Percentiles rank a stretch among this genome's conserved stretches.
phyloP scores from a whole-genome alignment of 1,140 invertebrate species.

The Heliothis virescens region DNA sequence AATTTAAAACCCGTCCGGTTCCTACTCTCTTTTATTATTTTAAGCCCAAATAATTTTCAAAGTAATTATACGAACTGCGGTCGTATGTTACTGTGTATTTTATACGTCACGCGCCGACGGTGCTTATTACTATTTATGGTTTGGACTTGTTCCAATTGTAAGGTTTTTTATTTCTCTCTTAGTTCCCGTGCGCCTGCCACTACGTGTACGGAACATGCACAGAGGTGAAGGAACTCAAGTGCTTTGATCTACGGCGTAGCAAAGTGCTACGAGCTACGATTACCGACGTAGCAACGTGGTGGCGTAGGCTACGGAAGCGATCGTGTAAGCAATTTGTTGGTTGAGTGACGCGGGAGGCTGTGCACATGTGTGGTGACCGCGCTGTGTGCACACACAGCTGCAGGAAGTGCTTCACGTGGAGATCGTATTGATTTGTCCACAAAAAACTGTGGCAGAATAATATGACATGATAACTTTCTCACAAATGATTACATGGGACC shows the following conservation, averaged over 20 bases:
- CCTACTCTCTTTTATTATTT: background rate
- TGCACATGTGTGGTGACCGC: too few relatives aligned
- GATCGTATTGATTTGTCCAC: too few relatives aligned
- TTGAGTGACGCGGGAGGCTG: background rate
- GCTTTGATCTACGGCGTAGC: constrained; percentile 21
- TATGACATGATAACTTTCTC: too few relatives aligned
- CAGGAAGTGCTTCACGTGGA: too few relatives aligned
- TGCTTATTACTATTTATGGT: constrained; percentile 16
- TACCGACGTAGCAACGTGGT: background rate
- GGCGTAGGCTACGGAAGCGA: background rate
- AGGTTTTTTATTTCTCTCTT: background rate
- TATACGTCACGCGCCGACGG: constrained; percentile 11
- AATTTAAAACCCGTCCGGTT: background rate
- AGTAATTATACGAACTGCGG: constrained; percentile 13
- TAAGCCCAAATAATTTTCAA: background rate
- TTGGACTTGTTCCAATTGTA: constrained; percentile 17
- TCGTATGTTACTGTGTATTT: background rate
- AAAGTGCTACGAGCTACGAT: constrained; percentile 18
- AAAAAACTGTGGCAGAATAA: too few relatives aligned
- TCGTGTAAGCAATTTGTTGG: background rate
- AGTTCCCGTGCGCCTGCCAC: background rate
- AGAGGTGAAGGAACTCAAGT: background rate
- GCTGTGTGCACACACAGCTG: too few relatives aligned
- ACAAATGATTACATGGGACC: too few relatives aligned
- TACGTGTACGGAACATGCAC: background rate